phyloP scores from a whole-genome alignment of 2,888 invertebrate genomes.

The Phragmatobia fuliginosa region DNA sequence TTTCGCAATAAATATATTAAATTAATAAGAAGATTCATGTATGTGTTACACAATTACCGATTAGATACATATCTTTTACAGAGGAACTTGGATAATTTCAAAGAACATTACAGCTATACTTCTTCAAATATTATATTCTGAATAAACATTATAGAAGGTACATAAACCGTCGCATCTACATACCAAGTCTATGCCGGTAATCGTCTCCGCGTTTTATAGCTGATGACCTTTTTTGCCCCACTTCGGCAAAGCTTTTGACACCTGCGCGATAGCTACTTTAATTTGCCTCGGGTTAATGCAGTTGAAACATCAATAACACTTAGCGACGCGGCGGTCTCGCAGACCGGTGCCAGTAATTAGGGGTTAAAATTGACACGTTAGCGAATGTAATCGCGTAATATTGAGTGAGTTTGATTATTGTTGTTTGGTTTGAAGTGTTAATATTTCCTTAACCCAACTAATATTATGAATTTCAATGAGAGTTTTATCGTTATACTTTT shows the following conservation, averaged over 20 bases:
- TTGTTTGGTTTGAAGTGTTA: conserved; percentile 19
- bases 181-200: conserved; percentile 59
- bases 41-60: too few species aligned
- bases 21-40: too few species aligned
- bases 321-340: conserved; percentile 66
- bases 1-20: too few species aligned
- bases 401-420: conserved; percentile 25
- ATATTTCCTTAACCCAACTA: conserved; percentile 9
- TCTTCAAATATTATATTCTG: not conserved
- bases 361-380: conserved; percentile 80
- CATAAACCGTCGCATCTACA: conserved; percentile 34
- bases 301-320: conserved; percentile 79
- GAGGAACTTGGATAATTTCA: too few species aligned
- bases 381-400: conserved; percentile 56
- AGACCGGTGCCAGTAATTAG: conserved; percentile 65
- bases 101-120: too few species aligned
- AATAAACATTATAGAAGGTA: not conserved
- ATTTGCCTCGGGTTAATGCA: conserved; percentile 73
- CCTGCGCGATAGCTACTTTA: conserved; percentile 79
- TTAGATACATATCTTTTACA: too few species aligned
- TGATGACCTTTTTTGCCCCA: conserved; percentile 83
- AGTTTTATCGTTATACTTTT: too few species aligned
- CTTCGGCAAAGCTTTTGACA: conserved; percentile 81
- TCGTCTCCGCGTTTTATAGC: conserved; percentile 68
- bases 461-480: not conserved